Base-by-base conservation (phyloP, 1,140 invertebrate genomes). In the Anagrus nilaparvatae region DNA sequence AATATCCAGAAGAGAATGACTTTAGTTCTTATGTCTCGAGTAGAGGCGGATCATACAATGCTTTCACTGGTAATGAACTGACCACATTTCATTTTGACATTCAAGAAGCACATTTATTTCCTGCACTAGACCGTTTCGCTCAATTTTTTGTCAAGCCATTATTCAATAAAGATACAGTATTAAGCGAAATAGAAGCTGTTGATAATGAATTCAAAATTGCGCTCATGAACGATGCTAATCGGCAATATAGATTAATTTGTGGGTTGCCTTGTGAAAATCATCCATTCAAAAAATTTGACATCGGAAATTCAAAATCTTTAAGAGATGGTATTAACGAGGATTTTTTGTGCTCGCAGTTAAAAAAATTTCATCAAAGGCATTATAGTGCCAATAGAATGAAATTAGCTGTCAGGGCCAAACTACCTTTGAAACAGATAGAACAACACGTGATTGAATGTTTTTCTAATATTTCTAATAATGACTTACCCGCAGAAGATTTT, bases 351-450 rank as follows among this genome's bases (percentile, higher is more conserved):
- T 53, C 70, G 34, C 65, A 73, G 8, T 63, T 94, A 3, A 78
- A 90, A 45, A 77, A 87, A 37, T 93, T 94, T 57, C 74, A 85
- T 39, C 70, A 76, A 49, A 66, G 80, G 28, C 83, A 91, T 63
- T 97, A 97, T 55, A 86, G 85, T 18, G 84, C 87, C 5, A 82
- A 94, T 55, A 71, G 88, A 43, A 95, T 96, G 88, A 88, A 79
- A 27, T 56, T 95, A 4, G 79, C 84, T 46, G 72, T 96, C n/a
- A 63, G 85, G 73, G 86, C 85, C 4, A 77, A 83, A 55, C 69
- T 92, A 54, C 73, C 82, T 12, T 65, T 94, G 4, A 77, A 87
- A 42, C 75, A 74, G 0, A 53, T 97, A 30, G 79, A 87, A 59
- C 60, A 72, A 5, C 77, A 75, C 55, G 79, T 85, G 0, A 52